A percentile compares a stretch with the other conserved stretches of the same genome.
phyloP scores from a whole-genome alignment of 2,113 vertebrate genomes.

The Eulemur rufifrons region DNA sequence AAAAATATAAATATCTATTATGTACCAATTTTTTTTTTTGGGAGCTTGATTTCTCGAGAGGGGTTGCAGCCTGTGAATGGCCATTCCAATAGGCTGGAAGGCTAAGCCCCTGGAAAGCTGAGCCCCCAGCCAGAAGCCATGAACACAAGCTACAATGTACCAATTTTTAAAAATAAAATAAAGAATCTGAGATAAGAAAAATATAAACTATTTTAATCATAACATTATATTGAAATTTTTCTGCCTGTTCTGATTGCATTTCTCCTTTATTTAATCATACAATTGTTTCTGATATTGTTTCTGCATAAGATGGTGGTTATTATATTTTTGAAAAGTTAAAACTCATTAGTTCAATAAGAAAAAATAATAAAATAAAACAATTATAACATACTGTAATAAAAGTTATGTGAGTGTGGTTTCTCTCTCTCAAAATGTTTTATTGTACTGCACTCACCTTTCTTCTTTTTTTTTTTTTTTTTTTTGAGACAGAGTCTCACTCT shows the following conservation, averaged over 20 bases:
- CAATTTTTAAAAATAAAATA: not conserved
- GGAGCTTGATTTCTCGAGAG: too few relatives aligned
- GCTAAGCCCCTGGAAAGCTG: too few relatives aligned
- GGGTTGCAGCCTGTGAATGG: too few relatives aligned
- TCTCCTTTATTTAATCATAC: not conserved
- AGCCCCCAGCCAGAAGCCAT: too few relatives aligned
- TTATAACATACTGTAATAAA: not conserved
- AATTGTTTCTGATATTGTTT: not conserved
- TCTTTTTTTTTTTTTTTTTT: too few relatives aligned
- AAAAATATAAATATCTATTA: not conserved
- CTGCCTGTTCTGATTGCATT: not conserved
- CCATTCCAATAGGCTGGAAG: too few relatives aligned
- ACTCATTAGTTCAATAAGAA: slow-evolving; percentile 12
- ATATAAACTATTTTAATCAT: not conserved
- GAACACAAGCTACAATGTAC: too few relatives aligned
- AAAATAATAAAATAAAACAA: not conserved
- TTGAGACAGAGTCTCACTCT: too few relatives aligned
- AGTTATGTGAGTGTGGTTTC: not conserved
- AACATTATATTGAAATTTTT: not conserved
- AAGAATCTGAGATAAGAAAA: not conserved
- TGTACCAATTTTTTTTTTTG: not conserved
- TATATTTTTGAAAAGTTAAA: slow-evolving; percentile 15
- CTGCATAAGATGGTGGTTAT: not conserved
- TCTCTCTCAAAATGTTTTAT: not conserved
- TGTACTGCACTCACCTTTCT: not conserved